phyloP scores from a whole-genome alignment of 2,797 vertebrate genomes.

The Nyctibius grandis region DNA sequence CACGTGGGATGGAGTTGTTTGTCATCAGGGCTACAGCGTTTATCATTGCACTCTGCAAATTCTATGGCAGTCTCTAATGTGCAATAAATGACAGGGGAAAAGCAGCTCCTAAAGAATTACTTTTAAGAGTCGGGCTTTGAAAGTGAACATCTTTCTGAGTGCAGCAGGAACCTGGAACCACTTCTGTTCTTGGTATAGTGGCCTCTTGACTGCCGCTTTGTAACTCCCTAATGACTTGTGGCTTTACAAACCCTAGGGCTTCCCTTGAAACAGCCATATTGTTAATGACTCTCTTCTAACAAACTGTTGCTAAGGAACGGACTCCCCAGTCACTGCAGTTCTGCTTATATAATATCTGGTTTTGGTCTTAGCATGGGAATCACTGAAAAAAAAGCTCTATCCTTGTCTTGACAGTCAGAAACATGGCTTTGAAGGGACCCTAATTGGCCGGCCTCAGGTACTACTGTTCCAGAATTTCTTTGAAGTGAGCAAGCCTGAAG shows the following conservation, averaged over 20 bases:
- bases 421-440: not conserved
- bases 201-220: not conserved
- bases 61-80: not conserved
- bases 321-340: not conserved
- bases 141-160: not conserved
- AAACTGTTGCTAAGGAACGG: not conserved
- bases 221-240: not conserved
- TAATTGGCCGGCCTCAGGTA: not conserved
- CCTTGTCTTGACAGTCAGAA: not conserved
- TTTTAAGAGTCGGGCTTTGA: not conserved
- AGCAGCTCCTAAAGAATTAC: not conserved
- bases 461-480: not conserved
- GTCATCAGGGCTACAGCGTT: not conserved
- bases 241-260: not conserved
- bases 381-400: not conserved
- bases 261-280: not conserved
- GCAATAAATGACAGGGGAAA: not conserved
- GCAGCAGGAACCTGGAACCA: not conserved
- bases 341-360: not conserved
- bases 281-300: not conserved
- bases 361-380: not conserved
- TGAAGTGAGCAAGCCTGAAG: not conserved
- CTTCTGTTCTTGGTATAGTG: not conserved
- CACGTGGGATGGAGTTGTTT: not conserved
- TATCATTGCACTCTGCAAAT: not conserved